Conservation (phyloP, 2,113 vertebrate genomes). For the Apteryx mantelli region DNA sequence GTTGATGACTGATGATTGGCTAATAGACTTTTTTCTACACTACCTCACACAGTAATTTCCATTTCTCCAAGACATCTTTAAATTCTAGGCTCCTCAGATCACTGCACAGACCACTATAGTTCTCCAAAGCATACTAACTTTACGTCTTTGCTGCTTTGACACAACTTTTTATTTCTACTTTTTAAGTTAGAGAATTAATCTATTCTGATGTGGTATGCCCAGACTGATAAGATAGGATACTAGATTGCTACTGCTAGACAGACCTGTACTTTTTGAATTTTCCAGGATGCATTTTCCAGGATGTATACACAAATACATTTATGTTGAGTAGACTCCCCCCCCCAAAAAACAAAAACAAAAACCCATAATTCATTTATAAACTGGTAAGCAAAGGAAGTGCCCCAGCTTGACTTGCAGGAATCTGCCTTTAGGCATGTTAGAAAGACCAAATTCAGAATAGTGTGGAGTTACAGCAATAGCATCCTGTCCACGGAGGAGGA, state of each 20-base stretch:
- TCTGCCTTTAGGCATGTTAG: not conserved
- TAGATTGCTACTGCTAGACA: not conserved
- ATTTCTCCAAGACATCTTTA: not conserved
- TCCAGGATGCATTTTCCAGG: not conserved
- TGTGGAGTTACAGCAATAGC: not conserved
- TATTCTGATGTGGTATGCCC: not conserved
- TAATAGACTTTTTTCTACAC: not conserved
- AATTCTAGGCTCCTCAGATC: not conserved
- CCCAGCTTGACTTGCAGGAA: not conserved
- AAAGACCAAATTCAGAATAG: not conserved
- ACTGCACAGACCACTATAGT: not conserved
- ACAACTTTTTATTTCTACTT: not conserved
- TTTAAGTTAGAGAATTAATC: not conserved
- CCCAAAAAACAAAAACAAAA: not conserved
- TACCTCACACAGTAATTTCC: not conserved
- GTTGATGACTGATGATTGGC: not conserved
- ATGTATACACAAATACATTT: not conserved
- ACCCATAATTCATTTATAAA: not conserved
- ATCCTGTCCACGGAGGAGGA: not conserved
- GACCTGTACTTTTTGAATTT: not conserved
- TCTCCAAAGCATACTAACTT: not conserved
- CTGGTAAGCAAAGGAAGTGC: not conserved
- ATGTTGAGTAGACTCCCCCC: not conserved
- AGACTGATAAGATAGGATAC: not conserved
- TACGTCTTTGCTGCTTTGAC: not conserved